A percentile compares a stretch with the other conserved stretches of the same genome.
phyloP scores from a whole-genome alignment of 1,140 invertebrate genomes.

The Temnothorax nylanderi region DNA sequence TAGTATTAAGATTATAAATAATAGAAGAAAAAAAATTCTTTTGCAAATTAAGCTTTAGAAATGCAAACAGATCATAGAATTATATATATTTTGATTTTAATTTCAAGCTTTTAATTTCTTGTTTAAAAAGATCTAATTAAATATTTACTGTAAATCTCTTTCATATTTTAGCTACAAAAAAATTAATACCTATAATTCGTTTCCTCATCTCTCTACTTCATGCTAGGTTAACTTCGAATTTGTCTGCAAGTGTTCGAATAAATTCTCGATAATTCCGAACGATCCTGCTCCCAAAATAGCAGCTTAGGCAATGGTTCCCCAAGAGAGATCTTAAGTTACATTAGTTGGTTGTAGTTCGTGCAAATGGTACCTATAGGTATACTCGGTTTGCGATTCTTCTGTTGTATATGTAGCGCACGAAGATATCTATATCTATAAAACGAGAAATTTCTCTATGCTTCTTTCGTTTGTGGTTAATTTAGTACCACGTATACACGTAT shows the following conservation, averaged over 20 bases:
- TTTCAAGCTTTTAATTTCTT: background rate
- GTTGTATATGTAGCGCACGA: background rate
- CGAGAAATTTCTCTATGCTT: background rate
- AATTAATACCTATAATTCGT: background rate
- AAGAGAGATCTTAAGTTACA: slow-evolving; percentile 53
- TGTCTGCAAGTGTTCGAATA: slow-evolving; percentile 36
- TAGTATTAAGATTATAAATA: background rate
- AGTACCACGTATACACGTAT: background rate
- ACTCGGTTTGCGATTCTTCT: slow-evolving; percentile 1
- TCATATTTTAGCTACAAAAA: background rate
- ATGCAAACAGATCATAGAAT: background rate
- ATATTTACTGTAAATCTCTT: background rate
- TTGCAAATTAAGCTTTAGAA: background rate
- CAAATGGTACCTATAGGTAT: slow-evolving; percentile 14
- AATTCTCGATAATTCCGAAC: slow-evolving; percentile 54
- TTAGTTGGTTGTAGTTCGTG: slow-evolving; percentile 44
- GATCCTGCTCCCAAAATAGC: slow-evolving; percentile 39
- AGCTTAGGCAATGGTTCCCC: slow-evolving; percentile 41
- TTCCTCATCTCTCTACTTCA: slow-evolving; percentile 4
- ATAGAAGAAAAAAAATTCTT: background rate
- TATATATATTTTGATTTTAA: background rate
- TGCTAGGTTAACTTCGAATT: slow-evolving; percentile 25
- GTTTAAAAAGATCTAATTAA: background rate
- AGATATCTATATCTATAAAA: slow-evolving; percentile 18
- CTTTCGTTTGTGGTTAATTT: background rate